Evolutionary conservation across 1,140 invertebrate species (phyloP).

Genomic region (Chironomus tepperi): DNA sequence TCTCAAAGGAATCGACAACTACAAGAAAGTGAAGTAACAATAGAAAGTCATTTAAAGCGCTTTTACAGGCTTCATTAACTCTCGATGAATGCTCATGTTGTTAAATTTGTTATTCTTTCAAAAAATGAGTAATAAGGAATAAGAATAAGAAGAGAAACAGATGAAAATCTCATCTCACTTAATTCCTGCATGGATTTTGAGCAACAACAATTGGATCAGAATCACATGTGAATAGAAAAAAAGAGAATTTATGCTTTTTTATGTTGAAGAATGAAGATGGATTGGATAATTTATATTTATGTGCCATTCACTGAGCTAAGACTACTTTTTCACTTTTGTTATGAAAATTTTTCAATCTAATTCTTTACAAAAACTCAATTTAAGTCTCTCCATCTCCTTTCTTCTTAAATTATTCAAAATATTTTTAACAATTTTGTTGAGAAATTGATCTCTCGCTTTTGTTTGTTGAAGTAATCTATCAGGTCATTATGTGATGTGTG

Average conservation of each 20-base stretch:
- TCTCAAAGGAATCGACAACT: no score
- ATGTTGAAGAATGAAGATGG: not conserved
- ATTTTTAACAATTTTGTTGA: not conserved
- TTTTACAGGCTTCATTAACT: not conserved
- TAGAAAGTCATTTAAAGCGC: not conserved
- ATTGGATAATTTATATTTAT: conserved; percentile 3
- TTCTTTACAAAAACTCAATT: not conserved
- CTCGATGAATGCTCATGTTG: not conserved
- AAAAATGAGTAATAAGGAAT: no score
- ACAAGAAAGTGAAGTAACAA: no score
- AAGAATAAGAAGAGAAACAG: not conserved
- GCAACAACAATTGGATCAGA: not conserved
- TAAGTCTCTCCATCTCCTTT: not conserved
- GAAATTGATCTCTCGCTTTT: conserved; percentile 10
- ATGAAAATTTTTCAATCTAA: not conserved
- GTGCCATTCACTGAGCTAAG: not conserved
- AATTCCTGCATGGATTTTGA: not conserved
- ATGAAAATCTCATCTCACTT: conserved; percentile 8
- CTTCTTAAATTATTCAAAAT: not conserved
- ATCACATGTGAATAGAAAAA: not conserved
- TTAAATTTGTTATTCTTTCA: not conserved
- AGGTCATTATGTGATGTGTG: not conserved
- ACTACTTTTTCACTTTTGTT: not conserved
- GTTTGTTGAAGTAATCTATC: conserved; percentile 8
- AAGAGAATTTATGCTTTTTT: not conserved